Conservation (phyloP, 2,113 vertebrate genomes). For the Loxodonta africana region DNA sequence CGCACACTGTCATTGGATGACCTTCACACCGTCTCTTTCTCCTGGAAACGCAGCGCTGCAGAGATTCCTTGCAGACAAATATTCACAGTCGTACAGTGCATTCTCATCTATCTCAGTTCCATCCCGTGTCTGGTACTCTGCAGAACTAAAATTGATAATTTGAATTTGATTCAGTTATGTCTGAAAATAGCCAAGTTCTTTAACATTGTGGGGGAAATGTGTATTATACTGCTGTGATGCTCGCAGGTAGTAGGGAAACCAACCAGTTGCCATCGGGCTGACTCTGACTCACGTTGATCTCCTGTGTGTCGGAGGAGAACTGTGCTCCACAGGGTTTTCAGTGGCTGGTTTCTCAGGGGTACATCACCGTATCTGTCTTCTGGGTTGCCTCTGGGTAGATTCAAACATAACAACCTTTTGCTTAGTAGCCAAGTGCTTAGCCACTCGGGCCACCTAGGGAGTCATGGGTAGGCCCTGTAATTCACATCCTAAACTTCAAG, state of each 20-base stretch:
- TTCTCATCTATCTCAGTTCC: conserved; percentile 8
- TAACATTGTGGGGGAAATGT: background rate
- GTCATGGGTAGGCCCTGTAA: background rate
- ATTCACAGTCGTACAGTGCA: background rate
- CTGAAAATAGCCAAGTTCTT: conserved; percentile 13
- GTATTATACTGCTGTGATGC: background rate
- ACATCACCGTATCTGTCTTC: background rate
- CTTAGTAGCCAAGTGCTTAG: background rate
- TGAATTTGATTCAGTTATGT: background rate
- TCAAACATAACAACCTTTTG: background rate
- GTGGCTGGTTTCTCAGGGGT: background rate
- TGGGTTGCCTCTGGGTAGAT: background rate
- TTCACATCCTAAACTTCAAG: background rate
- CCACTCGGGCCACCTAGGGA: background rate
- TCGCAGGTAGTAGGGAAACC: background rate
- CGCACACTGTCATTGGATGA: conserved; percentile 27
- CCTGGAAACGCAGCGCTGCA: background rate
- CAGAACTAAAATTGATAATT: background rate
- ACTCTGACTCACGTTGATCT: background rate
- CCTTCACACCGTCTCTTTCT: conserved; percentile 32
- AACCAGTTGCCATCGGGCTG: background rate
- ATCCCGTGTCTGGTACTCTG: background rate
- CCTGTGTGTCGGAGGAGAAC: background rate
- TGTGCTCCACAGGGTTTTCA: too few relatives aligned
- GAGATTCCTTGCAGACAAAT: background rate